These are phyloP conservation scores for Eonycteris spelaea DNA, from an alignment of 2,113 vertebrate genomes.

Conservation along the genomic window DNA sequence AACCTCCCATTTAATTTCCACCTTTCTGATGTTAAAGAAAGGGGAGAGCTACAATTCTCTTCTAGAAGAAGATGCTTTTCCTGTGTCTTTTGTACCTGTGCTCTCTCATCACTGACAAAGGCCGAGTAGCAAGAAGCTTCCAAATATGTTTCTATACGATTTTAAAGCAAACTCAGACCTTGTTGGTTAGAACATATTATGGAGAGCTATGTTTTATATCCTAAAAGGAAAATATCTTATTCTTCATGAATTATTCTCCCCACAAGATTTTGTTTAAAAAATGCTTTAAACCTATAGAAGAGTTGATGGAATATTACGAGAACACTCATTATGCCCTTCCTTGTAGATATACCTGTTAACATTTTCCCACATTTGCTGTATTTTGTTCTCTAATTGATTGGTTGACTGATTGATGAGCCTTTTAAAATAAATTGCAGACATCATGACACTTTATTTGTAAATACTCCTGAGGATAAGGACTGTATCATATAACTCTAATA, in stretches of 20 bases:
- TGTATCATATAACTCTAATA: not conserved
- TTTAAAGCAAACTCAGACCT: constrained; percentile 13
- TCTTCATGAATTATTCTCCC: not conserved
- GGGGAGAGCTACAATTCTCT: not conserved
- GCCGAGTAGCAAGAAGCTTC: not conserved
- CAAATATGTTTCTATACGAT: not conserved
- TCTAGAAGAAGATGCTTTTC: not conserved
- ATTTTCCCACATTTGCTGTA: not conserved
- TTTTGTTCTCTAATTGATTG: not conserved
- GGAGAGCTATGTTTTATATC: constrained; percentile 3
- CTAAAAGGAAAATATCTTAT: not conserved
- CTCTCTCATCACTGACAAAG: not conserved
- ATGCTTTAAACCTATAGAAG: not conserved
- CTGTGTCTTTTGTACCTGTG: not conserved
- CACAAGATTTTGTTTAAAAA: not conserved
- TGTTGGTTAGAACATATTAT: not conserved
- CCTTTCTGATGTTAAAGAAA: not conserved
- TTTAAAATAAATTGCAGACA: not conserved
- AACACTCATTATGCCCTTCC: not conserved
- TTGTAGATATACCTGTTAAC: not conserved
- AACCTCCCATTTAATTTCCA: not conserved
- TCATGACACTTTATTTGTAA: not conserved
- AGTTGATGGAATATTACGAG: not conserved
- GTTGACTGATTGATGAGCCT: not conserved
- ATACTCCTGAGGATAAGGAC: not conserved